A percentile compares a stretch with the other conserved stretches of the same genome.
Conservation (phyloP, 2,888 invertebrate species). For the Noctua janthina region DNA sequence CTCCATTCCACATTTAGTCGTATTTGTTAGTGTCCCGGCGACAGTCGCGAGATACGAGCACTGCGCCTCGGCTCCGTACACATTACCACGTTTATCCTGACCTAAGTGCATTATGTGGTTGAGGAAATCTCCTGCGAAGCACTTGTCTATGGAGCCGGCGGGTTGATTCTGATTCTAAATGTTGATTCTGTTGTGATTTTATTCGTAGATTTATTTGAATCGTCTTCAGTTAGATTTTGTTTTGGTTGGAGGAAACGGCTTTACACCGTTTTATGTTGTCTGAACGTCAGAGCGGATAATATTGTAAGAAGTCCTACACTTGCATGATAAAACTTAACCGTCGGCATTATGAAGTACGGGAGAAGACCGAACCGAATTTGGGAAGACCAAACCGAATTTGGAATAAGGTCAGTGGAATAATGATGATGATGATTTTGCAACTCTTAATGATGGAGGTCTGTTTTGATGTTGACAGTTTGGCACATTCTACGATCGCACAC, state of each 20-base stretch:
- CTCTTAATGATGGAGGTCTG: background rate
- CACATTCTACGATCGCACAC: background rate
- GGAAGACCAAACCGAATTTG: background rate
- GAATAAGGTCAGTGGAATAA: background rate
- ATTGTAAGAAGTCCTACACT: background rate
- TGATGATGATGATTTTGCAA: background rate
- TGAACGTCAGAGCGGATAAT: background rate
- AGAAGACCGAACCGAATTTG: background rate
- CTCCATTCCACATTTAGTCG: conserved; percentile 30
- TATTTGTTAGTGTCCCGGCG: conserved; percentile 39
- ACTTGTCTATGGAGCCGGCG: conserved; percentile 69
- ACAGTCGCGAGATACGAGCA: conserved; percentile 53
- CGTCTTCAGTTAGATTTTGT: background rate
- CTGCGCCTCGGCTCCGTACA: conserved; percentile 59
- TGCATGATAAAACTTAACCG: background rate
- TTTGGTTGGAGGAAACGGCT: background rate
- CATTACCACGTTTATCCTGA: conserved; percentile 74
- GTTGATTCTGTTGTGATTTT: conserved; percentile 32
- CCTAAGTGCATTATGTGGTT: conserved; percentile 80
- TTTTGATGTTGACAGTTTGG: background rate
- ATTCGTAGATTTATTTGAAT: background rate
- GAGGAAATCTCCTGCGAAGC: conserved; percentile 74
- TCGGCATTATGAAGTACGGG: background rate
- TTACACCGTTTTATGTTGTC: background rate
- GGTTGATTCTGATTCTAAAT: conserved; percentile 59